A percentile compares a stretch with the other conserved stretches of the same genome.
Evolutionary conservation across 2,797 vertebrate genomes (phyloP).

Genomic region (Prunella strophiata): DNA sequence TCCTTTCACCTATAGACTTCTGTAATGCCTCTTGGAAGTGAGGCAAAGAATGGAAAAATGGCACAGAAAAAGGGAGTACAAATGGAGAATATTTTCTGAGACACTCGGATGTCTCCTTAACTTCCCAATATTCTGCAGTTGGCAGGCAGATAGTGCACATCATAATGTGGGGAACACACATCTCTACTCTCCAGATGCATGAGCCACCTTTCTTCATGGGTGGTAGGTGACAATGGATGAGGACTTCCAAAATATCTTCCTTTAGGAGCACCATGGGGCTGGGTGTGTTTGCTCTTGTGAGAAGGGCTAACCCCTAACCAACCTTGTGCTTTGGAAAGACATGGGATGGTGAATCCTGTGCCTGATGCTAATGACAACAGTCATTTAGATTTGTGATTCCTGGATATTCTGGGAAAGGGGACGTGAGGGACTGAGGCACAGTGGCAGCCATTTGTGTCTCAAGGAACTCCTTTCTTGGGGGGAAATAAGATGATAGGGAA

Average conservation of each 20-base stretch:
- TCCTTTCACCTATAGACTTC: not conserved
- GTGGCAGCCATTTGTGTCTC: not conserved
- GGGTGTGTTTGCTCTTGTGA: fast-evolving
- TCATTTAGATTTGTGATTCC: not conserved
- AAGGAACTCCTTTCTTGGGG: not conserved
- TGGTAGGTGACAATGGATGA: not conserved
- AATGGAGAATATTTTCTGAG: not conserved
- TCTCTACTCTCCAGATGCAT: not conserved
- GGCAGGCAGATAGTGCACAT: not conserved
- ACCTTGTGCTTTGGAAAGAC: not conserved
- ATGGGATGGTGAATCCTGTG: not conserved
- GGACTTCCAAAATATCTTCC: not conserved
- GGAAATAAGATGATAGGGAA: not conserved
- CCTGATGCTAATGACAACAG: not conserved
- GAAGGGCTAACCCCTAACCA: not conserved
- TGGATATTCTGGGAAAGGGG: not conserved
- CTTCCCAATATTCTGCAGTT: not conserved
- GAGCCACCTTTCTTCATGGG: not conserved
- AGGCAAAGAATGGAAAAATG: not conserved
- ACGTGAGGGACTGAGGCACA: not conserved
- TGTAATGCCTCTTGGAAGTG: not conserved
- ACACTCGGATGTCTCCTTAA: not conserved
- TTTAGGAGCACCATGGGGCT: not conserved
- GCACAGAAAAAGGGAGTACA: not conserved
- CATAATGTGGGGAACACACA: not conserved